These are phyloP conservation scores for Ctenopoma multispine DNA, from an alignment of 2,797 vertebrate genomes.

Conservation along the genomic window DNA sequence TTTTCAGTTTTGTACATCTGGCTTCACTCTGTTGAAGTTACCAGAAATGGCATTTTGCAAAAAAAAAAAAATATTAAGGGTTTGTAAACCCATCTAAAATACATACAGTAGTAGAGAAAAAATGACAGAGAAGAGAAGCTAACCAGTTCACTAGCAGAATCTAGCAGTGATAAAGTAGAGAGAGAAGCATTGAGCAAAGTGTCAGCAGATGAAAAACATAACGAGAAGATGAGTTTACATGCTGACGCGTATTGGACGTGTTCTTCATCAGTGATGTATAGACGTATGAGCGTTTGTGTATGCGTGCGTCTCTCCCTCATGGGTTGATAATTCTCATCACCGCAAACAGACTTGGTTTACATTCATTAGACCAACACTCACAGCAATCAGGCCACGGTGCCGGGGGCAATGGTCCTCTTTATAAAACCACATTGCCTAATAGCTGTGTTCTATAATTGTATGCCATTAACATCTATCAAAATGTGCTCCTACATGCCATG, in stretches of 20 bases:
- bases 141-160: conserved; percentile 65
- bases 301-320: conserved; percentile 58
- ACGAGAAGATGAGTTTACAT: conserved; percentile 24
- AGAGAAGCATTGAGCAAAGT: conserved; percentile 34
- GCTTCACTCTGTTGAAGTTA: conserved; percentile 72
- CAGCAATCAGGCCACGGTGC: conserved; percentile 83
- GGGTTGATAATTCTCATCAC: conserved; percentile 80
- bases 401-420: conserved; percentile 82
- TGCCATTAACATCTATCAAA: conserved; percentile 87
- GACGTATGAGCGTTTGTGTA: conserved; percentile 23
- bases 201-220: conserved; percentile 34
- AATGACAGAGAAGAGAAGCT: conserved; percentile 29
- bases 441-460: conserved; percentile 85
- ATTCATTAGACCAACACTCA: conserved; percentile 86
- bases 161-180: conserved; percentile 44
- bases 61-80: conserved; percentile 53
- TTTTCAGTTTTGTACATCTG: conserved; percentile 68
- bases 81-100: conserved; percentile 68
- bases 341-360: conserved; percentile 84
- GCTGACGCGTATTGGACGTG: conserved; percentile 13
- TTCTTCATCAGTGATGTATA: conserved; percentile 30
- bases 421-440: conserved; percentile 85
- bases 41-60: conserved; percentile 65
- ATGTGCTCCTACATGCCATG: conserved; percentile 76
- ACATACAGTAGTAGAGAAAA: conserved; percentile 36